Conservation (phyloP, 2,888 invertebrate genomes). For the Campoplex capitator region DNA sequence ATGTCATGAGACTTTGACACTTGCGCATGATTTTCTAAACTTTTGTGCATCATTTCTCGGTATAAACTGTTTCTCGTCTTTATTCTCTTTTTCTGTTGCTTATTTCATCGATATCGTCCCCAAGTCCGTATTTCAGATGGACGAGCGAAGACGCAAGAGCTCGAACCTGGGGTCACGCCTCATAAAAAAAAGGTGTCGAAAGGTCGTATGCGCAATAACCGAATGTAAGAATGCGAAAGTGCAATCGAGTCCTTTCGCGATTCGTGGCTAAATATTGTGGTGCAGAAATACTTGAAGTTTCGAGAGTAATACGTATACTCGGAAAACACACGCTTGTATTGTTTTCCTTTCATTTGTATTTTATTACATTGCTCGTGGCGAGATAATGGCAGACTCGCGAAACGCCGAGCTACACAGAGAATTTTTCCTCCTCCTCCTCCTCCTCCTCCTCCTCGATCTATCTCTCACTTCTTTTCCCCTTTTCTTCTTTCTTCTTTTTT, state of each 20-base stretch:
- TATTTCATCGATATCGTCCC: constrained; percentile 28
- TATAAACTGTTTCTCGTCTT: constrained; percentile 3
- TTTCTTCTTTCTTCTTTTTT: background rate
- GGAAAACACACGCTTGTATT: constrained; percentile 10
- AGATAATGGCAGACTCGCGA: constrained; percentile 48
- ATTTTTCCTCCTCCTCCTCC: background rate
- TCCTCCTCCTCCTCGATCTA: background rate
- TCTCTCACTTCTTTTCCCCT: background rate
- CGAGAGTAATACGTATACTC: background rate
- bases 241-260: background rate
- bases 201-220: constrained; percentile 14
- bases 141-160: constrained; percentile 73
- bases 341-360: constrained; percentile 20
- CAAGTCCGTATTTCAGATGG: constrained; percentile 70
- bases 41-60: constrained; percentile 18
- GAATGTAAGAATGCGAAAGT: background rate
- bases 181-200: constrained; percentile 9
- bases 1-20: background rate
- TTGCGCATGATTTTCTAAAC: background rate
- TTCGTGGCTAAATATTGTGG: background rate
- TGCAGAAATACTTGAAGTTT: background rate
- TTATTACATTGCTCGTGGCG: constrained; percentile 23
- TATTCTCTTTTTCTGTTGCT: background rate
- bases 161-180: constrained; percentile 79
- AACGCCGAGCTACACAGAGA: constrained; percentile 30